A percentile compares a stretch with the other conserved stretches of the same genome.
Evolutionary conservation across 2,113 vertebrate species (phyloP).

Genomic region (Zeus faber): DNA sequence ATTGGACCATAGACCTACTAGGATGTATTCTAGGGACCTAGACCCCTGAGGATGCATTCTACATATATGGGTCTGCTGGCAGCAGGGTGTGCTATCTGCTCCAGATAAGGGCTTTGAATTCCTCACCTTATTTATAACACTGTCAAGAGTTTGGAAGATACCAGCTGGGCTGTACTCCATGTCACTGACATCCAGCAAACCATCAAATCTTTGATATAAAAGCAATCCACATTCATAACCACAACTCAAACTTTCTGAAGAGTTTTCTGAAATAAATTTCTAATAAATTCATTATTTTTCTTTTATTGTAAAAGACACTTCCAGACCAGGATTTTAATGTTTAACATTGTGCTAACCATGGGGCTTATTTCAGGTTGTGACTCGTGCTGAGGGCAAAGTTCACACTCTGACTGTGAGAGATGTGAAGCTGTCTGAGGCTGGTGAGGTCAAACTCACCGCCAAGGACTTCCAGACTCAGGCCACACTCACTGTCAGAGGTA

Average conservation of each 20-base stretch:
- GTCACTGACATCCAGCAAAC: too few relatives aligned
- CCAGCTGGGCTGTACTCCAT: too few relatives aligned
- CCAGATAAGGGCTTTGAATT: slow-evolving; percentile 37
- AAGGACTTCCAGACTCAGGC: slow-evolving; percentile 92
- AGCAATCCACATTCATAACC: too few relatives aligned
- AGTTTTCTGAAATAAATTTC: too few relatives aligned
- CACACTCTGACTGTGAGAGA: slow-evolving; percentile 88
- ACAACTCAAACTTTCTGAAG: too few relatives aligned
- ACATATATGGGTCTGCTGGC: slow-evolving; percentile 27
- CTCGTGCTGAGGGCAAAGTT: slow-evolving; percentile 83
- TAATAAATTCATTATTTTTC: too few relatives aligned
- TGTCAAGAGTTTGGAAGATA: slow-evolving; percentile 25
- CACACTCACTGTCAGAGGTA: slow-evolving; percentile 89
- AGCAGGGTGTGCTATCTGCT: slow-evolving; percentile 17
- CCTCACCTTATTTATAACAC: slow-evolving; percentile 44
- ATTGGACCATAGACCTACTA: too few relatives aligned
- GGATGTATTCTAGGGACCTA: too few relatives aligned
- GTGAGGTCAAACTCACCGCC: slow-evolving; percentile 85
- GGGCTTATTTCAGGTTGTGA: slow-evolving; percentile 79
- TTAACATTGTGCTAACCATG: too few relatives aligned
- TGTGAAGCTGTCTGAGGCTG: slow-evolving; percentile 86
- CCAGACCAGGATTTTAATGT: too few relatives aligned
- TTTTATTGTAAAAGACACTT: too few relatives aligned
- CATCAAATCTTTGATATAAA: too few relatives aligned
- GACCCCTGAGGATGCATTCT: background rate